phyloP scores from a whole-genome alignment of 2,888 invertebrate species.

The Orthonychiurus folsomi region DNA sequence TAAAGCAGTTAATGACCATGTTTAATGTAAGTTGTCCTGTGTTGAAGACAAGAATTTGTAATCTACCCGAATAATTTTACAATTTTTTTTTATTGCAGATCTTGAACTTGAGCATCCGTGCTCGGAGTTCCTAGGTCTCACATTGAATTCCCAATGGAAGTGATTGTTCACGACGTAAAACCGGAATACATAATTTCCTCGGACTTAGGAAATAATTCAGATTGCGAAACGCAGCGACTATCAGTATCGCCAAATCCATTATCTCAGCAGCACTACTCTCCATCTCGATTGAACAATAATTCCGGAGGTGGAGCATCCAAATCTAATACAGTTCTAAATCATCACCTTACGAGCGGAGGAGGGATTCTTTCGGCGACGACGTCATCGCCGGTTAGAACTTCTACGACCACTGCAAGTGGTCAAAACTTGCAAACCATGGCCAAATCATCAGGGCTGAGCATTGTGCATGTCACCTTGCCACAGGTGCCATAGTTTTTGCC shows the following conservation, averaged over 20 bases:
- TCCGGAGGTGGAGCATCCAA: neutral
- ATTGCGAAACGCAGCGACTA: neutral
- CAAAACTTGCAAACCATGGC: slow-evolving; percentile 40
- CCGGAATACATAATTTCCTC: slow-evolving; percentile 16
- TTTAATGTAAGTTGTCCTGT: too few species aligned
- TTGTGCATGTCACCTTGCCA: slow-evolving; percentile 76
- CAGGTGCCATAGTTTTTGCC: slow-evolving; percentile 42
- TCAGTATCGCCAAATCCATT: neutral
- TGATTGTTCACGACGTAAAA: slow-evolving; percentile 37
- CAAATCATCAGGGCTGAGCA: slow-evolving; percentile 56
- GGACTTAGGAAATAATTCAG: neutral
- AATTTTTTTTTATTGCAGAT: slow-evolving; percentile 1
- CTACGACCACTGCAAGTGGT: slow-evolving; percentile 33
- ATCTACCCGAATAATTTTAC: too few species aligned
- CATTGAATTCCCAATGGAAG: slow-evolving; percentile 39
- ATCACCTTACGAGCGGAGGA: slow-evolving; percentile 14
- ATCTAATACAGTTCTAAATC: slow-evolving; percentile 3
- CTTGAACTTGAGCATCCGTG: neutral
- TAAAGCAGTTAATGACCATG: too few species aligned
- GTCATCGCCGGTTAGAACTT: slow-evolving; percentile 17
- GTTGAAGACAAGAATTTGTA: too few species aligned
- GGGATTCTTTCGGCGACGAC: neutral
- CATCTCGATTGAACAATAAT: neutral
- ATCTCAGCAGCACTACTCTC: neutral
- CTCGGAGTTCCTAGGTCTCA: neutral